Base-by-base conservation (phyloP, 2,797 vertebrate species). In the Gorsachius magnificus region DNA sequence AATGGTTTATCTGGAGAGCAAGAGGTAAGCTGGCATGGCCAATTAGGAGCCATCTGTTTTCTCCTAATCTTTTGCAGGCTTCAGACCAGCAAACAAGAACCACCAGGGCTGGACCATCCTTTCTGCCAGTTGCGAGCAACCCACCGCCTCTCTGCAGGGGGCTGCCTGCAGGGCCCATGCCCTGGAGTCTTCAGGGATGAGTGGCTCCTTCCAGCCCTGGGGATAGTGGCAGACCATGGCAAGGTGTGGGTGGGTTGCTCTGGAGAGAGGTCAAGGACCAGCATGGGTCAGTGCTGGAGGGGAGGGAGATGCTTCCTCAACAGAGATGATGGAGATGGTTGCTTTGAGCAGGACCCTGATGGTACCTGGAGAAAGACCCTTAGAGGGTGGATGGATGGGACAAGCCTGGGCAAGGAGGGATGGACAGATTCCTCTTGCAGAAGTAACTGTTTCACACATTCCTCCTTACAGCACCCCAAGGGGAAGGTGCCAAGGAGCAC, bases 31-130 rank as follows among this genome's bases (percentile, higher is more conserved):
- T 53, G 77, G 89, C 21, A 6, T 77, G 89, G 96, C 88, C 96
- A 94, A 91, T 96, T 94, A 95, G 77, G 72, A 92, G 94, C 91
- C 95, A 96, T 97, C 96, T 97, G 96, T 51, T 96, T 93, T 69
- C 58, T n/a, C 71, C 75, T 94, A 83, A 96, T 83, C 81, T 76
- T 72, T 65, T 63, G 48, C 92, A 90, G 89, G 82, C 92, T 92
- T 50, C 87, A 53, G 70, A 81, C 8, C 87, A 87, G 69, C 29
- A 68, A 70, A 63, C 26, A 41, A 41, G 63, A 72, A 63, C 78
- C 38, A 79, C 54, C 69, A 29, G 0, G 2, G 76, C 45, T 19
- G 58, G 76, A 3, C 65, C 33, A 22, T 36, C 19, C 0, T 74
- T 68, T 65, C 76, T 83, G 89, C 41, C 46, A 54, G 50, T 25